These are phyloP conservation scores for Venturia canescens DNA, from an alignment of 1,140 invertebrate genomes.

Conservation along the genomic window DNA sequence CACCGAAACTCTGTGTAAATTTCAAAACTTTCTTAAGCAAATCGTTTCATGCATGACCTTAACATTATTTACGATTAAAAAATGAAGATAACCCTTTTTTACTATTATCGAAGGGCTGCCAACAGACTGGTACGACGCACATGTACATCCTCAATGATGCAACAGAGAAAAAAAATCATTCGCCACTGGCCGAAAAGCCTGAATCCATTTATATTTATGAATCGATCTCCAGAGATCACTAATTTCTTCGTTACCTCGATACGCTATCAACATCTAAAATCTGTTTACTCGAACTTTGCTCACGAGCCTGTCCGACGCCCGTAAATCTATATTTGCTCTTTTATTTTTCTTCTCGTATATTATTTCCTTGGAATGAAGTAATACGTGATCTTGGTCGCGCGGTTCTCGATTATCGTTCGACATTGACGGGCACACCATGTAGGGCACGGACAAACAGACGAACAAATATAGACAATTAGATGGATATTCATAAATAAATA, in stretches of 20 bases:
- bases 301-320: not conserved
- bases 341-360: not conserved
- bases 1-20: too few species aligned
- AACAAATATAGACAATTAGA: not conserved
- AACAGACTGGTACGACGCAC: too few species aligned
- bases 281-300: slow-evolving; percentile 7
- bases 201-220: not conserved
- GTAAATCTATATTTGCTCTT: not conserved
- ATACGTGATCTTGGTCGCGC: not conserved
- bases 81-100: too few species aligned
- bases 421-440: not conserved
- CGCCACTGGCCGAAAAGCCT: too few species aligned
- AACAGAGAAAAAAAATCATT: too few species aligned
- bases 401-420: not conserved
- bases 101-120: too few species aligned
- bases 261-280: slow-evolving; percentile 4
- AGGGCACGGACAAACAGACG: not conserved
- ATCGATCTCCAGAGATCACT: not conserved
- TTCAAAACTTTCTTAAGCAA: too few species aligned
- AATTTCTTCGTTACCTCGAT: not conserved
- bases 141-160: too few species aligned
- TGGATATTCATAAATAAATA: not conserved
- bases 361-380: not conserved
- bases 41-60: too few species aligned
- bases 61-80: too few species aligned